Percentiles rank a stretch among this genome's conserved stretches.
Conservation (phyloP, 2,113 vertebrate genomes). For the Cariama cristata region DNA sequence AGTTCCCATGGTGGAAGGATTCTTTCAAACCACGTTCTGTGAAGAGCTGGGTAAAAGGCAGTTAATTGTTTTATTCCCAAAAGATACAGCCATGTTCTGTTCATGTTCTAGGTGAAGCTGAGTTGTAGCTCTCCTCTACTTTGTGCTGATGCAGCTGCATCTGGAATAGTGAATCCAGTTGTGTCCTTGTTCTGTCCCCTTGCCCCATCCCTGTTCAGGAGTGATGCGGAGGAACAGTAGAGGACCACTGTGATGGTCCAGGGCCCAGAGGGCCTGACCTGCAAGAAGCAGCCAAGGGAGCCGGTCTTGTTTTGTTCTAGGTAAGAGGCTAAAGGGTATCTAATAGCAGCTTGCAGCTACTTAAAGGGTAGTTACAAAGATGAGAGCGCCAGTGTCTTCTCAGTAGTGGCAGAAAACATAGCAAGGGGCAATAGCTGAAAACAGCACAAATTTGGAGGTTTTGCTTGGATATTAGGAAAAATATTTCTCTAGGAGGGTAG, state of each 20-base stretch:
- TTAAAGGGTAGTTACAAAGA: background rate
- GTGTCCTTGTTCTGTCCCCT: background rate
- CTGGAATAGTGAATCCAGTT: background rate
- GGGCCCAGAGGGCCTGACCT: background rate
- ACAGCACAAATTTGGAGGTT: background rate
- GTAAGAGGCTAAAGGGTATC: background rate
- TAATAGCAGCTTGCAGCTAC: background rate
- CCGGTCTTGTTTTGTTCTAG: background rate
- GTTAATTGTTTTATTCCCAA: background rate
- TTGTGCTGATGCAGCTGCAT: background rate
- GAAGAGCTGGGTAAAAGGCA: background rate
- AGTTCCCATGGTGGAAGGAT: background rate
- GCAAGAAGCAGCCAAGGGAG: background rate
- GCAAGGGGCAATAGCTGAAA: background rate
- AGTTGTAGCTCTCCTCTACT: background rate
- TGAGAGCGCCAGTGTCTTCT: background rate
- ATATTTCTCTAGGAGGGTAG: background rate
- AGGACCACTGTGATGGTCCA: background rate
- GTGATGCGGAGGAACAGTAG: background rate
- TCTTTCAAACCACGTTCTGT: background rate
- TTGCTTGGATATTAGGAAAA: background rate
- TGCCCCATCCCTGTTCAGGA: background rate
- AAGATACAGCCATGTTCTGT: background rate
- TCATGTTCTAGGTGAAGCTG: background rate
- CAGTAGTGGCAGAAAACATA: background rate